Evolutionary conservation across 2,797 vertebrate species (phyloP).

Genomic region (Capromys pilorides): DNA sequence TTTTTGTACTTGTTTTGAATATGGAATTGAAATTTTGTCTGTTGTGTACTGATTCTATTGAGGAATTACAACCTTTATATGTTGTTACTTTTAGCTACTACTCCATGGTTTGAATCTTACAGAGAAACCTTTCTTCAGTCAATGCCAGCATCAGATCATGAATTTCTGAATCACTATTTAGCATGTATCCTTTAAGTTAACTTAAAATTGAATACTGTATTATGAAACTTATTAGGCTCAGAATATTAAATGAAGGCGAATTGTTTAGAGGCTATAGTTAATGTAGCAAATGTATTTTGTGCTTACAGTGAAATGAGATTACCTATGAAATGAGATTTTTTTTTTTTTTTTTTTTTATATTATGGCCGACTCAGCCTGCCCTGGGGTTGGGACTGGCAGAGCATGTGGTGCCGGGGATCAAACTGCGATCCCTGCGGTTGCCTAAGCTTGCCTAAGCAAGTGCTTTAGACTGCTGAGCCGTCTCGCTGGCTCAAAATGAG

Average conservation of each 20-base stretch:
- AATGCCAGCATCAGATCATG: conserved; percentile 96
- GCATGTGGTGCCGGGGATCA: no score
- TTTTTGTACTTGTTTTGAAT: conserved; percentile 30
- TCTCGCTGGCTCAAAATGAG: no score
- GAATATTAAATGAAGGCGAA: conserved; percentile 54
- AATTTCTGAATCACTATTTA: conserved; percentile 98
- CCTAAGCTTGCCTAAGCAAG: no score
- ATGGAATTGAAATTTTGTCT: conserved; percentile 55
- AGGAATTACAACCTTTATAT: conserved; percentile 67
- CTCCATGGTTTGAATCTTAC: conserved; percentile 98
- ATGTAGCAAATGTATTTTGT: conserved; percentile 24
- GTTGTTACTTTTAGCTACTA: conserved; percentile 91
- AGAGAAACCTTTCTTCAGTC: conserved; percentile 97
- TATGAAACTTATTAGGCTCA: conserved; percentile 26
- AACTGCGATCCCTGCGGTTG: no score
- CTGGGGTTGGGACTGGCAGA: no score
- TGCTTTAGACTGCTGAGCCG: no score
- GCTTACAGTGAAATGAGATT: conserved; percentile 52
- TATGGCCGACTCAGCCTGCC: no score
- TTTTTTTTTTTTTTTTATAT: neutral
- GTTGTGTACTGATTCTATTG: conserved; percentile 39
- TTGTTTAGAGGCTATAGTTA: conserved; percentile 21
- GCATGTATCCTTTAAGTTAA: conserved; percentile 94
- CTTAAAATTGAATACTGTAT: conserved; percentile 2
- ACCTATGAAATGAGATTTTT: neutral